Base-by-base conservation (phyloP, 1,140 invertebrate genomes). In the Hyposmocoma kahamanoa region DNA sequence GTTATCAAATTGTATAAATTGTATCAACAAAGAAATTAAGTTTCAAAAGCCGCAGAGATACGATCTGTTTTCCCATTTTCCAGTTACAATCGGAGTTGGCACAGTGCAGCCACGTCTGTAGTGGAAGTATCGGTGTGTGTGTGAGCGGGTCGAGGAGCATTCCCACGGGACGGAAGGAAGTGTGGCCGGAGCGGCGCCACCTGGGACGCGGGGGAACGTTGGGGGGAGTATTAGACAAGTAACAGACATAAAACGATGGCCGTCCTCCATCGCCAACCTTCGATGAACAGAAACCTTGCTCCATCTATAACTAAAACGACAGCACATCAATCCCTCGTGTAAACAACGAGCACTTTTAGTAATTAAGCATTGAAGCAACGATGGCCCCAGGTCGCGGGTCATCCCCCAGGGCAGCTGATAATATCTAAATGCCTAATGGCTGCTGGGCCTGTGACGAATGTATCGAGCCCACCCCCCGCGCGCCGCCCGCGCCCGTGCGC, bases 381-480 rank as follows among this genome's bases (percentile, higher is more conserved):
- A 67, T 59, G 68, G 65, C 59, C 63, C 57, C 73, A 78, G 76
- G 78, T 82, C 79, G 72, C 72, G 79, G 74, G 74, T 72, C 67
- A 72, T 75, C 74, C 77, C 77, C 75, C 59, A 61, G 67, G 73
- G 64, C 69, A 60, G 67, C 67, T 75, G 81, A 84, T 84, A 80
- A 84, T 84, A 84, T 84, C 81, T 84, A 84, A 84, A 82, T 77
- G 79, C 81, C 78, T 84, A 84, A 84, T 84, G 77, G 80, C 80
- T 82, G 78, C 72, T 82, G 81, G 79, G 78, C 76, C 79, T 80
- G 79, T 83, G 82, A 82, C 82, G 81, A 81, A 81, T 83, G 79
- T 81, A 81, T 81, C 68, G 69, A 58, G 64, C 62, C 55, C 47
- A 47, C 60, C 59, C 55, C 55, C 56, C 47, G 47, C 55, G 54